Evolutionary conservation across 2,888 invertebrate genomes (phyloP).

Genomic region (Nycteola revayana): DNA sequence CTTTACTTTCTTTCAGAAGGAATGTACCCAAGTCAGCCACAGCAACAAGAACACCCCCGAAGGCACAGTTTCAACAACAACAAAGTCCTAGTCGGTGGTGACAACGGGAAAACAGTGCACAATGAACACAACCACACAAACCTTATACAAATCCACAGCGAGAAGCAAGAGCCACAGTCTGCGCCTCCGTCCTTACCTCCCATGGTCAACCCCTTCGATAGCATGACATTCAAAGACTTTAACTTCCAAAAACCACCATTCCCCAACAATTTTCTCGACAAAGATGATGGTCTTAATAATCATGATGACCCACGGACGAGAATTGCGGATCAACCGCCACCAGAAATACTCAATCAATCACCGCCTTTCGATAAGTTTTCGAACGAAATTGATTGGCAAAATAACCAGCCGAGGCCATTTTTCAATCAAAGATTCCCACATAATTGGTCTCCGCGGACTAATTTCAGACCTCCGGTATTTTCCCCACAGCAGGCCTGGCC

Average conservation of each 20-base stretch:
- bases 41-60: slow-evolving; percentile 71
- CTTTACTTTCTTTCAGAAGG: slow-evolving; percentile 57
- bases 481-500: slow-evolving; percentile 55
- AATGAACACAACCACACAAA: slow-evolving; percentile 43
- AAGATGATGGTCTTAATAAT: slow-evolving; percentile 43
- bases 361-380: slow-evolving; percentile 43
- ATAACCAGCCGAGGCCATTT: slow-evolving; percentile 36
- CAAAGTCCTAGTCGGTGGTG: slow-evolving; percentile 40
- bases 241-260: slow-evolving; percentile 25
- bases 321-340: slow-evolving; percentile 33
- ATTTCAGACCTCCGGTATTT: slow-evolving; percentile 45
- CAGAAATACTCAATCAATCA: slow-evolving; percentile 27
- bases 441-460: slow-evolving; percentile 65
- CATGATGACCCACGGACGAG: slow-evolving; percentile 54
- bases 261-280: slow-evolving; percentile 20
- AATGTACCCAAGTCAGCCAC: slow-evolving; percentile 57
- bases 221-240: slow-evolving; percentile 53
- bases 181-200: slow-evolving; percentile 38
- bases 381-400: slow-evolving; percentile 41
- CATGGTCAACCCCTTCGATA: slow-evolving; percentile 62
- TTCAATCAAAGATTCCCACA: slow-evolving; percentile 62
- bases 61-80: slow-evolving; percentile 70
- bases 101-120: slow-evolving; percentile 50
- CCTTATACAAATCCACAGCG: slow-evolving; percentile 51
- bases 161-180: slow-evolving; percentile 39